phyloP scores from a whole-genome alignment of 2,888 invertebrate species.

The Lycocerus yunnanus region DNA sequence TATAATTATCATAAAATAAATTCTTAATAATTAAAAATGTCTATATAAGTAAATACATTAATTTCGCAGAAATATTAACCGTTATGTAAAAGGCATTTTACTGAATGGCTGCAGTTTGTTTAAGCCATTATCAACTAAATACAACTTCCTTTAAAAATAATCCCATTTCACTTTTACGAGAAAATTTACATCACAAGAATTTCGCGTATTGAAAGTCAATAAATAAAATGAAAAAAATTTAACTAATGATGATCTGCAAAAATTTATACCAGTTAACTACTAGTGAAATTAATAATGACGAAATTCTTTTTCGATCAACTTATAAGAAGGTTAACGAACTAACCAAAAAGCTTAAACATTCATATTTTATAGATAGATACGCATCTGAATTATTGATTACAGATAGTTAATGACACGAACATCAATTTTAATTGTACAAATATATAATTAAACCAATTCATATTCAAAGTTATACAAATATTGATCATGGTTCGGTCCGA shows the following conservation, averaged over 20 bases:
- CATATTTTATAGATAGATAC: constrained; percentile 14
- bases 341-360: constrained; percentile 18
- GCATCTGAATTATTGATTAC: constrained; percentile 17
- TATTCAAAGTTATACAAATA: background rate
- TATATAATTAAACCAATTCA: background rate
- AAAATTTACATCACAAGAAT: background rate
- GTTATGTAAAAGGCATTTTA: background rate
- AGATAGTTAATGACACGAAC: constrained; percentile 2
- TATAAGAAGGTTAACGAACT: constrained; percentile 19
- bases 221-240: background rate
- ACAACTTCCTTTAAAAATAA: background rate
- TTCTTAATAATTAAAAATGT: background rate
- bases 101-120: background rate
- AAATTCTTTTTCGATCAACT: constrained; percentile 11
- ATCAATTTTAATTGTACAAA: background rate
- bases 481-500: background rate
- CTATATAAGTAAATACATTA: background rate
- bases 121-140: background rate
- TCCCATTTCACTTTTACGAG: background rate
- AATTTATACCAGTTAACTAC: background rate
- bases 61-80: background rate
- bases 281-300: constrained; percentile 17
- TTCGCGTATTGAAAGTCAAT: background rate
- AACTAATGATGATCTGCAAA: constrained; percentile 5
- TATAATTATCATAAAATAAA: background rate